Conservation (phyloP, 1,140 invertebrate species). For the Micrasema longulum region DNA sequence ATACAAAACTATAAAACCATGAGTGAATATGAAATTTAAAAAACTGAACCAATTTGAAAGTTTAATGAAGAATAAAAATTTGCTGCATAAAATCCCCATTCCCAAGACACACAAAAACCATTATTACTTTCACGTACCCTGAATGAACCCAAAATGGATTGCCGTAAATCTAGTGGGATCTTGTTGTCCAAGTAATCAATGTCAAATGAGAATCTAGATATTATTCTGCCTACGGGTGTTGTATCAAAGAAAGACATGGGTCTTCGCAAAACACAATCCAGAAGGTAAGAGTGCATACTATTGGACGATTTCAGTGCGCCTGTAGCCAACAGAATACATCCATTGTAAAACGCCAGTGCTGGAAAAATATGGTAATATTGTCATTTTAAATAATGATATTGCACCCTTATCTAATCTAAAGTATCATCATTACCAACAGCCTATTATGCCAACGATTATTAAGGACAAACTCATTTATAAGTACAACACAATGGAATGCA, state of each 20-base stretch:
- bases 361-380: constrained; percentile 57
- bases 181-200: constrained; percentile 66
- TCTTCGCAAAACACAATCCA: constrained; percentile 73
- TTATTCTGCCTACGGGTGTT: constrained; percentile 78
- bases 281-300: constrained; percentile 71
- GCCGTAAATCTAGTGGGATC: constrained; percentile 62
- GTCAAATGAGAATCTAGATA: constrained; percentile 82
- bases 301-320: constrained; percentile 73
- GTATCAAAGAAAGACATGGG: constrained; percentile 83
- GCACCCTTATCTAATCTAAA: no score
- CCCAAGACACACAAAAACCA: neutral
- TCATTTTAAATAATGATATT: no score
- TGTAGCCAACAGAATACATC: constrained; percentile 69
- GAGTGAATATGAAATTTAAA: no score
- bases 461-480: no score
- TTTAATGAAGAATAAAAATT: no score
- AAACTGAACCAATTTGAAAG: no score
- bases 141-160: constrained; percentile 58
- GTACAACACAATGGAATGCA: no score
- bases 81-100: no score
- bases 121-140: constrained; percentile 58
- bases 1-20: no score
- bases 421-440: no score
- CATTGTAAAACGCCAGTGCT: constrained; percentile 68
- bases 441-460: no score